Evolutionary conservation across 2,113 vertebrate species (phyloP).

Genomic region (Conger conger): DNA sequence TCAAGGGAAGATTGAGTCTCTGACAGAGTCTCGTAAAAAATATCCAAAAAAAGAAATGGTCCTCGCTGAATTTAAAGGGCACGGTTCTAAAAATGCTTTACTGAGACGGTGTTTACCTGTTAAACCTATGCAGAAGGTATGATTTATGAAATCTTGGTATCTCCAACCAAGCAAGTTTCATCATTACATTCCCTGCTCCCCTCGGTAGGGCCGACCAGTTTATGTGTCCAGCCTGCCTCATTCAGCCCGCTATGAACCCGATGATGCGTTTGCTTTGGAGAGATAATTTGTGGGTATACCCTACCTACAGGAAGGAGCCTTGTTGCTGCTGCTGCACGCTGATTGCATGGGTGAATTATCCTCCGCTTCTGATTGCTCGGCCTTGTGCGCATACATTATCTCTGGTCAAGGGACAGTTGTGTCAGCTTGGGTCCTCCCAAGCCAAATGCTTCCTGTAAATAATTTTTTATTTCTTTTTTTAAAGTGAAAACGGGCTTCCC

Average conservation of each 20-base stretch:
- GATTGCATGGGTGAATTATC: not conserved
- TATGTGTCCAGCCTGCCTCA: not conserved
- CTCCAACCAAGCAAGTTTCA: not conserved
- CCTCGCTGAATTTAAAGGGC: not conserved
- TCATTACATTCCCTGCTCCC: not conserved
- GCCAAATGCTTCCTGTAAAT: not conserved
- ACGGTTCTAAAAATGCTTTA: not conserved
- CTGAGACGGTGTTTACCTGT: not conserved
- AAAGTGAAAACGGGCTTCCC: not conserved
- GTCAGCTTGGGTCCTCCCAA: not conserved
- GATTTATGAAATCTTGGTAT: not conserved
- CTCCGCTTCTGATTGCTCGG: not conserved
- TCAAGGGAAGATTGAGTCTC: not conserved
- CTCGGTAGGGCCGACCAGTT: not conserved
- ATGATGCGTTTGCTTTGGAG: not conserved
- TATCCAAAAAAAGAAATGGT: conserved; percentile 14
- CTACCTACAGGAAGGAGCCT: not conserved
- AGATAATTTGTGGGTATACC: not conserved
- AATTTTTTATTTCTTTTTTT: not conserved
- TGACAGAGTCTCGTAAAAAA: conserved; percentile 24
- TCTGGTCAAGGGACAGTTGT: not conserved
- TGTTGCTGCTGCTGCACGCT: not conserved
- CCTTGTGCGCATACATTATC: conserved; percentile 1
- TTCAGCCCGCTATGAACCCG: not conserved
- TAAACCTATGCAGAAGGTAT: not conserved